Evolutionary conservation across 2,888 invertebrate genomes (phyloP), one percentile per base, ranked within the genome.

Genomic region (Pseudoips prasinana): DNA sequence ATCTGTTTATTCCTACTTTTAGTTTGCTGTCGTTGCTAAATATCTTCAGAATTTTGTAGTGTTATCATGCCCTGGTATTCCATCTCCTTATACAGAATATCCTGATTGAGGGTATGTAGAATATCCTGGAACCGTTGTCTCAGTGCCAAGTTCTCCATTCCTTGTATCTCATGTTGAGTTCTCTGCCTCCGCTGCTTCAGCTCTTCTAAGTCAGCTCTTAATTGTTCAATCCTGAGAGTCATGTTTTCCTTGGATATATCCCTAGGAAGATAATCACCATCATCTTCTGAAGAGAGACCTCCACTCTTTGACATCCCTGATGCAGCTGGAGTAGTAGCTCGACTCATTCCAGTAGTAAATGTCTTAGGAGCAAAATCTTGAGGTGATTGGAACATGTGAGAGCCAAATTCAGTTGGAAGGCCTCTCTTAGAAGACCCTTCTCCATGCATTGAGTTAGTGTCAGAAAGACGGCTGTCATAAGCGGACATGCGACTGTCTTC

Each of bases 81-180:
- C 77, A 94, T 90, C 75, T 95, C 95, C 45, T 94, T 93, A 56
- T 93, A 94, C 54, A 93, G 90, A 51, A 96, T 94, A 65, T 96
- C 95, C 58, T 94, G 93, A 45, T 94, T 90, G 7, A 97, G 79
- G 57, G 93, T 92, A 48, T 96, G 95, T 11, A 97, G 81, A 30
- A 93, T 94, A 49, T 94, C 94, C 67, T 95, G 93, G 74, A 98
- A 95, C 32, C 97, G 89, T 73, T 96, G 95, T 27, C 94, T 88
- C 7, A 97, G 76, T 7, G 95, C 94, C 44, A 93, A 87, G 73
- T 97, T 97, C 67, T 96, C 96, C 69, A 96, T 95, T 25, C 93
- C 94, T 10, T 94, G 92, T 42, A 97, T 93, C 77, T 96, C 95
- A 48, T 92, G 90, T 60, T 96, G 95, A 46, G 96, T 96, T 57